Conservation (phyloP, 2,888 invertebrate species). For the Leptinotarsa rubiginosa region DNA sequence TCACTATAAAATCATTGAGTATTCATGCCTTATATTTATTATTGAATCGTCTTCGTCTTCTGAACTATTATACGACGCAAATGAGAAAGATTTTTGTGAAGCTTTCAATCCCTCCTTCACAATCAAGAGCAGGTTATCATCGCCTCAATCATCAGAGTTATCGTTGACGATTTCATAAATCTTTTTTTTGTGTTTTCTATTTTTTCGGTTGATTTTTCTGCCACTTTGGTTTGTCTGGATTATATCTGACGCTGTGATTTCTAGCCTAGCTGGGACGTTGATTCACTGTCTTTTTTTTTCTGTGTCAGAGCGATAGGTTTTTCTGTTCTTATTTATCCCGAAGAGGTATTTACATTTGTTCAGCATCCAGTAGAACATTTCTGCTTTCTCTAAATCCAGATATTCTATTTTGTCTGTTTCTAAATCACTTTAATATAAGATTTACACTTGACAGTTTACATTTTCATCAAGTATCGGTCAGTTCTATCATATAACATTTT, state of each 20-base stretch:
- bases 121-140: not conserved
- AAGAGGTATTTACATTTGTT: conserved; percentile 4
- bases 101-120: not conserved
- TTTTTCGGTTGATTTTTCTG: not conserved
- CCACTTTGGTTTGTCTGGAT: not conserved
- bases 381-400: conserved; percentile 8
- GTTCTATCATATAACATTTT: not conserved
- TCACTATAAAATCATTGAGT: not conserved
- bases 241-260: not conserved
- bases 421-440: no score
- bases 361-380: not conserved
- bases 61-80: conserved; percentile 4
- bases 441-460: not conserved
- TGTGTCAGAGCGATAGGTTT: not conserved
- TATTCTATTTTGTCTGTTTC: no score
- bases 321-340: not conserved
- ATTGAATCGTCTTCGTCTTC: not conserved
- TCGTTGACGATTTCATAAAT: not conserved
- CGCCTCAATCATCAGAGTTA: not conserved
- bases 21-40: not conserved
- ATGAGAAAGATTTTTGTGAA: not conserved
- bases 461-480: no score
- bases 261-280: not conserved
- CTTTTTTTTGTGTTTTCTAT: not conserved
- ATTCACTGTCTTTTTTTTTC: not conserved